Evolutionary conservation across 2,888 invertebrate genomes (phyloP).

Genomic region (Podotricha telesiphe): DNA sequence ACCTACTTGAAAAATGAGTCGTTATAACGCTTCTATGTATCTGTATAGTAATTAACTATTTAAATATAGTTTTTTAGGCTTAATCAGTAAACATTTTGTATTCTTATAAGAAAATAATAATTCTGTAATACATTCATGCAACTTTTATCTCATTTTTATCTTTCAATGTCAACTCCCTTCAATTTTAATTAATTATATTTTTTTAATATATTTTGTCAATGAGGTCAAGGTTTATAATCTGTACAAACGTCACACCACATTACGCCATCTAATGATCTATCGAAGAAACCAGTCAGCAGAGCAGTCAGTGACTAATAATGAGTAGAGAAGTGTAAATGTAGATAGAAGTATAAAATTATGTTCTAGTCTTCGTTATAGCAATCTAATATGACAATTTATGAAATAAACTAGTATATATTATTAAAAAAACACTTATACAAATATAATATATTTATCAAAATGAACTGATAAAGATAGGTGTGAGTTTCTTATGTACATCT

Average conservation of each 20-base stretch:
- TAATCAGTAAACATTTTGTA: not conserved
- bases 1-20: not conserved
- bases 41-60: not conserved
- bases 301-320: slow-evolving; percentile 36
- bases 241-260: slow-evolving; percentile 29
- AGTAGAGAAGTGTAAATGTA: slow-evolving; percentile 29
- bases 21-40: not conserved
- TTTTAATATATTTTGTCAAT: slow-evolving; percentile 24
- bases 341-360: slow-evolving; percentile 33
- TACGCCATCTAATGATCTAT: slow-evolving; percentile 39
- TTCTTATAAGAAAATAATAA: not conserved
- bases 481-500: slow-evolving; percentile 36
- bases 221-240: slow-evolving; percentile 39
- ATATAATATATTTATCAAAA: slow-evolving; percentile 28
- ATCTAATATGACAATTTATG: slow-evolving; percentile 32
- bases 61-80: not conserved
- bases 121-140: not conserved
- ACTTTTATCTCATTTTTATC: not conserved
- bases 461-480: slow-evolving; percentile 37
- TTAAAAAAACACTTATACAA: slow-evolving; percentile 19
- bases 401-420: slow-evolving; percentile 34
- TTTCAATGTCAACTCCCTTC: not conserved
- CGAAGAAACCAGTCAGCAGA: slow-evolving; percentile 20
- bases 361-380: slow-evolving; percentile 30
- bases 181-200: not conserved